Percentiles rank a stretch among this genome's conserved stretches.
phyloP scores from a whole-genome alignment of 2,888 invertebrate species.

The Sminthurinus aureus region DNA sequence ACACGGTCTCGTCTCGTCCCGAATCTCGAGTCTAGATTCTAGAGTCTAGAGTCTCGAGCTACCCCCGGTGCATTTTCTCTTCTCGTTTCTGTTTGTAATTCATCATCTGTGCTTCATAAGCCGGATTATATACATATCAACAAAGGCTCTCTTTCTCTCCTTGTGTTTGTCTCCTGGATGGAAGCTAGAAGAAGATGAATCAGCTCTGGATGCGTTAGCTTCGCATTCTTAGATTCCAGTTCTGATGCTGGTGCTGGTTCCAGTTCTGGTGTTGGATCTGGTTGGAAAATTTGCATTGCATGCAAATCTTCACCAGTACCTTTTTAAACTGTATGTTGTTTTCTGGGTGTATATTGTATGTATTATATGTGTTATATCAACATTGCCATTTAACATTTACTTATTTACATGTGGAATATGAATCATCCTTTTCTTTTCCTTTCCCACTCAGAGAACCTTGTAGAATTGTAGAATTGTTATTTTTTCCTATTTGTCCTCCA shows the following conservation, averaged over 20 bases:
- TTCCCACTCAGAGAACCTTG: too few relatives aligned
- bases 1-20: background rate
- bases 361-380: too few relatives aligned
- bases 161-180: background rate
- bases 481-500: background rate
- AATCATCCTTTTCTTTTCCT: too few relatives aligned
- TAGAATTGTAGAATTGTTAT: background rate
- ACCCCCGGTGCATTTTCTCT: constrained; percentile 16
- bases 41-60: too few relatives aligned
- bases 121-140: constrained; percentile 43
- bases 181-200: constrained; percentile 34
- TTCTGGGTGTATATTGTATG: too few relatives aligned
- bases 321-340: too few relatives aligned
- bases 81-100: constrained; percentile 36
- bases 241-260: too few relatives aligned
- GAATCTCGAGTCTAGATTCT: too few relatives aligned
- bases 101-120: constrained; percentile 42
- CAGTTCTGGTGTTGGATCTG: background rate
- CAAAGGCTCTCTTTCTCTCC: constrained; percentile 13
- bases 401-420: too few relatives aligned
- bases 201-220: constrained; percentile 6
- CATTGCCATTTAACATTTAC: too few relatives aligned
- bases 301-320: constrained; percentile 33
- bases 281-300: constrained; percentile 49
- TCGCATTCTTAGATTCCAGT: too few relatives aligned